Base-by-base conservation (phyloP, 53 echinoderm and acorn worm species). In the Astropecten irregularis region DNA sequence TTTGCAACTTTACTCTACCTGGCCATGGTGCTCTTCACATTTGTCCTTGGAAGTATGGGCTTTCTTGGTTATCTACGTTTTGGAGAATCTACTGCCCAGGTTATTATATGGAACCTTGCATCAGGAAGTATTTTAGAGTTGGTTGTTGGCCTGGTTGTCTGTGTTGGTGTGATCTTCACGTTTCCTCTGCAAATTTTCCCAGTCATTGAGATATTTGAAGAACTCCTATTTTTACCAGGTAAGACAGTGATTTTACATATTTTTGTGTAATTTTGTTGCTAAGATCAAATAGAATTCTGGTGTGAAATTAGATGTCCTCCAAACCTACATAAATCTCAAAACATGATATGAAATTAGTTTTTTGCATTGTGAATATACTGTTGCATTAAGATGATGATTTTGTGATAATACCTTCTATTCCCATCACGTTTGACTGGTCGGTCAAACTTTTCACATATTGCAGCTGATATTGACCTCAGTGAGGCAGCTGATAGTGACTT, bases 151-250 rank as follows among this genome's bases (percentile, higher is more conserved):
- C 52, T 82, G 13, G 90, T 90, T 7, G 84, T 96, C 38, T 82
- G 91, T 54, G 70, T 96, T n/a, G 97, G 91, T 13, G 73, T 96
- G 33, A 44, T 93, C 21, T 89, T 96, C 39, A 96, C 97, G 1
- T 96, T 76, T 55, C 97, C 97, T 10, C 83, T 96, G n/a, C 89
- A 89, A 56, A 82, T 87, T 59, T 96, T 92, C 49, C 90, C 91
- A 27, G 67, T 91, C 30, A 83, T 96, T 16, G 92, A 96, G 55
- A 89, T 96, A 54, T 38, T 92, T 55, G 97, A 96, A 60, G 76
- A 82, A 22, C 23, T 85, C 14, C 49, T 90, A n/a, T 96, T 90
- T 84, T 83, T 81, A 28, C 82, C 73, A 67, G 92, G 97, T 96
- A 74, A 27, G 85, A 67, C n/a, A n/a, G n/a, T n/a, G n/a, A n/a